Base-by-base conservation (phyloP, 1,140 invertebrate species). In the Magallana ariakensis region DNA sequence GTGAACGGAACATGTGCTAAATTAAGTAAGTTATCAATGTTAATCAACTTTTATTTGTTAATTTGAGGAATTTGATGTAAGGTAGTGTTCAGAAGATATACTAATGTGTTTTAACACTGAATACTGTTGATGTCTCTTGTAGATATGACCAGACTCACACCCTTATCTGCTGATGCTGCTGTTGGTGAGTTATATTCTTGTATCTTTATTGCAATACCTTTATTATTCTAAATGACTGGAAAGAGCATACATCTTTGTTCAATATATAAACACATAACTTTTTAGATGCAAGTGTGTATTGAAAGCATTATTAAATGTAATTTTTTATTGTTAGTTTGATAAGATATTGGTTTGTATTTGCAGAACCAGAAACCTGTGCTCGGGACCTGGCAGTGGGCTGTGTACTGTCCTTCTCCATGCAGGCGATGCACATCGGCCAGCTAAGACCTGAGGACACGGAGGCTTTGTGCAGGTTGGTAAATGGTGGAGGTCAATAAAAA, bases 371-470 rank as follows among this genome's bases (percentile, higher is more conserved):
- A 56, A 22, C 46, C 10, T 82, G 80, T 56, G 53, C 16, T 82
- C n/a, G n/a, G 11, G 46, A 53, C 19, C 16, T 82, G 33, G 80
- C 80, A 13, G 55, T 82, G 19, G 80, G 53, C 10, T 82, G 80
- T 82, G 80, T 82, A 8, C n/a, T 82, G 55, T 82, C 80, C 1
- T 82, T 55, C 80, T 54, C 80, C 15, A n/a, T 54, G 55, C 53
- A 82, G 55, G 80, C 80, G 1, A 55, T 82, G 80, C 46, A 54
- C 16, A 55, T 55, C 2, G 80, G 80, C 33, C 66, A 75, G 66
- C 66, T 75, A 11, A 33, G 66, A 33, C 66, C 66, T 33, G 66
- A 11, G 15, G 66, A 75, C 66, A 75, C 22, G 1, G 66, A 75
- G 66, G 11, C 22, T 9, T 75, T 75, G 66, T 75, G 66, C 66